These are phyloP conservation scores for Poecilia wingei DNA, from an alignment of 2,797 vertebrate genomes.

Conservation along the genomic window DNA sequence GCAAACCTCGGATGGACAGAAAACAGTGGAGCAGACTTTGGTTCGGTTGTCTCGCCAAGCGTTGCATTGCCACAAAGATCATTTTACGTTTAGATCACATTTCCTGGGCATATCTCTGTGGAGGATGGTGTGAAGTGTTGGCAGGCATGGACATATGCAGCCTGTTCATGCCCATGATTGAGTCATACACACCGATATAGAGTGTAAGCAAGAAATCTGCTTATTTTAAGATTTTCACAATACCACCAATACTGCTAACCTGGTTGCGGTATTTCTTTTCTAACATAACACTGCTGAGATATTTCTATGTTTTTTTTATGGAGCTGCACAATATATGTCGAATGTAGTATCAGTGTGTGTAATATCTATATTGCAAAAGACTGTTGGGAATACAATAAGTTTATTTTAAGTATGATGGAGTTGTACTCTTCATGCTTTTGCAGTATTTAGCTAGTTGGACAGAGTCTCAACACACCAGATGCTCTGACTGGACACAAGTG, in stretches of 20 bases:
- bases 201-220: not conserved
- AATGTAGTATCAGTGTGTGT: no score
- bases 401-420: no score
- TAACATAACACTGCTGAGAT: not conserved
- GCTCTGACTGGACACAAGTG: no score
- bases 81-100: not conserved
- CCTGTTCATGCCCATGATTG: not conserved
- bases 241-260: not conserved
- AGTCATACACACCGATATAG: not conserved
- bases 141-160: not conserved
- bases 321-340: no score
- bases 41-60: not conserved
- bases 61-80: not conserved
- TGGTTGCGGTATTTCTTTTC: not conserved
- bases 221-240: not conserved
- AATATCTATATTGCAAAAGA: no score
- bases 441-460: no score
- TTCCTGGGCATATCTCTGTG: not conserved
- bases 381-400: no score
- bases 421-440: no score
- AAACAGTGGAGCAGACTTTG: not conserved
- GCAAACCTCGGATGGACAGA: constrained; percentile 6
- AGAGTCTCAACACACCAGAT: no score
- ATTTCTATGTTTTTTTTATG: not conserved
- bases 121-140: not conserved